These are phyloP conservation scores for Gryllus longicercus DNA, from an alignment of 2,888 invertebrate genomes.

Conservation along the genomic window DNA sequence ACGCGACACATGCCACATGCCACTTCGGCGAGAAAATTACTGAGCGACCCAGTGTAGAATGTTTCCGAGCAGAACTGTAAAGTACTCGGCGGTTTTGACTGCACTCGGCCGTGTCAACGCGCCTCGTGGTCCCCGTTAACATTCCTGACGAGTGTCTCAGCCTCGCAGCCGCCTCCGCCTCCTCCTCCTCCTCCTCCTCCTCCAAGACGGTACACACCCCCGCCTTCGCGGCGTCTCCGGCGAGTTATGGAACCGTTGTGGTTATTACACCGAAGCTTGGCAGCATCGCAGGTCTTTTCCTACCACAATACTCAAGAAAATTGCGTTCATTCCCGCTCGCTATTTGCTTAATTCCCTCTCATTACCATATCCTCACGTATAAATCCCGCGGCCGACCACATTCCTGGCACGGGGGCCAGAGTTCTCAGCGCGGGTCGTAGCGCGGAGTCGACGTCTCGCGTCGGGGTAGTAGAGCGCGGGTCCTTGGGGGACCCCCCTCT, in stretches of 20 bases:
- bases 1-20: too few species aligned
- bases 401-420: background rate
- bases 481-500: too few species aligned
- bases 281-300: background rate
- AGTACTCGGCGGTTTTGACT: too few species aligned
- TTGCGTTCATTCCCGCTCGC: constrained; percentile 17
- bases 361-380: constrained; percentile 17
- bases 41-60: too few species aligned
- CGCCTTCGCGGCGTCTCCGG: background rate
- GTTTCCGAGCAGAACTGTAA: too few species aligned
- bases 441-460: too few species aligned
- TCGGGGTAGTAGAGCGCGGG: too few species aligned
- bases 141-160: background rate
- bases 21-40: too few species aligned
- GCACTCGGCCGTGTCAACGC: too few species aligned
- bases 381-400: background rate
- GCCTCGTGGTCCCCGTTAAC: background rate
- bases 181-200: background rate
- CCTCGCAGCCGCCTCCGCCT: background rate
- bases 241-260: constrained; percentile 1
- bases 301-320: constrained; percentile 17
- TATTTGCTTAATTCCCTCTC: constrained; percentile 9
- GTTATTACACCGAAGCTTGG: background rate
- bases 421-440: background rate
- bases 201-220: background rate